These are phyloP conservation scores for Ctenochaetus hawaiiensis DNA, from an alignment of 2,797 vertebrate genomes.

Conservation along the genomic window DNA sequence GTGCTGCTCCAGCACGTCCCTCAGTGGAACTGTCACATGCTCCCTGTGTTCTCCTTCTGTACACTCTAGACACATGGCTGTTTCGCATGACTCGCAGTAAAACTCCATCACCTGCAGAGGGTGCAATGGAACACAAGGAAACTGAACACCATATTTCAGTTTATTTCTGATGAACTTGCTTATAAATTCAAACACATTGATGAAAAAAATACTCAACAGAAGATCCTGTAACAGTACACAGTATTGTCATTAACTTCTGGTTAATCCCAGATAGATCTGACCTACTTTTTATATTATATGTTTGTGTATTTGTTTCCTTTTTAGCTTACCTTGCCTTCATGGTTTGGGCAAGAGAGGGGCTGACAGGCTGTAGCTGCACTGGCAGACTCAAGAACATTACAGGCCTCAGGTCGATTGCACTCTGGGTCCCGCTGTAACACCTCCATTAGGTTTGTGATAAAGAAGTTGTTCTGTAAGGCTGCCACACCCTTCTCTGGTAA, in stretches of 20 bases:
- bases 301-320: not conserved
- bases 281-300: not conserved
- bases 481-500: conserved; percentile 94
- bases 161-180: not conserved
- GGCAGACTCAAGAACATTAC: conserved; percentile 87
- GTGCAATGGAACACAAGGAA: conserved; percentile 54
- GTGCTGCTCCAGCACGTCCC: conserved; percentile 94
- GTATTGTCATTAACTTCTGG: not conserved
- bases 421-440: conserved; percentile 92
- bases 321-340: conserved; percentile 92
- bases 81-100: conserved; percentile 97
- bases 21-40: conserved; percentile 92
- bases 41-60: conserved; percentile 94
- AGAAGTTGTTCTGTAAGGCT: conserved; percentile 96
- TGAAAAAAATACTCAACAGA: not conserved
- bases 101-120: conserved; percentile 95
- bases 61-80: conserved; percentile 95
- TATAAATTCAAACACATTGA: not conserved
- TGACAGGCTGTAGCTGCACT: conserved; percentile 89
- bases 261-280: not conserved
- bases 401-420: conserved; percentile 84
- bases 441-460: conserved; percentile 98
- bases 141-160: not conserved
- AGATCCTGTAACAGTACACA: not conserved
- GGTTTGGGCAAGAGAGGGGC: conserved; percentile 95